phyloP scores from a whole-genome alignment of 2,113 vertebrate species.

The Promerops cafer region DNA sequence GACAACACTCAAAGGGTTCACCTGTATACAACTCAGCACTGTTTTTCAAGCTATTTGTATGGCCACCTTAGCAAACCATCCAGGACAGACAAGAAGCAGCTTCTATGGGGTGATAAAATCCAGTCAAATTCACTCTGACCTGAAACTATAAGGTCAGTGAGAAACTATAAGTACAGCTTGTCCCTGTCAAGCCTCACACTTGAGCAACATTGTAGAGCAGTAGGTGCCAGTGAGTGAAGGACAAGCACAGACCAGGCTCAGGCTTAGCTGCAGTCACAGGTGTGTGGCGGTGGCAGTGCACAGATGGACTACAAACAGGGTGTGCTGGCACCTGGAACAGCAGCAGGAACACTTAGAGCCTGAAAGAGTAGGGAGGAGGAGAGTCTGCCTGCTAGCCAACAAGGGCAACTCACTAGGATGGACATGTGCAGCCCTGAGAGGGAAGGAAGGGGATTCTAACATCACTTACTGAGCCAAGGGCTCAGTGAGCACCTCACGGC shows the following conservation, averaged over 20 bases:
- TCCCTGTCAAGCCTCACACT: not conserved
- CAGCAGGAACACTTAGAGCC: not conserved
- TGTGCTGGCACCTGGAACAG: not conserved
- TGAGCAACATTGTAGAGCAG: not conserved
- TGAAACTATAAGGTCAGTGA: not conserved
- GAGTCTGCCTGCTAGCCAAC: not conserved
- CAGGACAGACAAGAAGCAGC: not conserved
- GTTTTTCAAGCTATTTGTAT: not conserved
- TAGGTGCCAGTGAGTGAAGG: not conserved
- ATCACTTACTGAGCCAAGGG: not conserved
- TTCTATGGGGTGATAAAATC: not conserved
- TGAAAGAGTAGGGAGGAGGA: not conserved
- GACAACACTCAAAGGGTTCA: not conserved
- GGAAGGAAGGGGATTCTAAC: not conserved
- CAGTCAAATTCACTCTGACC: not conserved
- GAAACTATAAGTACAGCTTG: not conserved
- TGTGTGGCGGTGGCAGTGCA: fast-evolving
- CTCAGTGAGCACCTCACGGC: fast-evolving
- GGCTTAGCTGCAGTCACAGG: not conserved
- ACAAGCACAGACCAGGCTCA: not conserved
- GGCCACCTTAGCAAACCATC: not conserved
- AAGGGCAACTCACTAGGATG: fast-evolving
- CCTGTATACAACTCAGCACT: fast-evolving
- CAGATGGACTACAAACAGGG: not conserved
- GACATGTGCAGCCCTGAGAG: not conserved